phyloP scores from a whole-genome alignment of 2,113 vertebrate genomes.

The Hippocampus mohnikei region DNA sequence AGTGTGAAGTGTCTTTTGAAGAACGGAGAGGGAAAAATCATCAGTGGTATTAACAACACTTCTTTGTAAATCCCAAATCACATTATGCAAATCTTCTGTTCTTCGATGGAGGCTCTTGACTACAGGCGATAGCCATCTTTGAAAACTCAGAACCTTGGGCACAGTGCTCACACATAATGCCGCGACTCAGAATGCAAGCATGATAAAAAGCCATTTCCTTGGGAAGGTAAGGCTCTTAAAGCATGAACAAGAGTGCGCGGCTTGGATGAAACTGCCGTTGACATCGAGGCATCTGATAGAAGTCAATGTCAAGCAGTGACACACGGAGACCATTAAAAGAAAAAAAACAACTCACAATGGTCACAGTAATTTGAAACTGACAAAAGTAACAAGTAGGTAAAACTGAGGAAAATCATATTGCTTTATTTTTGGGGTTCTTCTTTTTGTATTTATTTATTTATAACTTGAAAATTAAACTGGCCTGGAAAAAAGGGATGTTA shows the following conservation, averaged over 20 bases:
- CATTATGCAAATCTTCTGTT: slow-evolving; percentile 64
- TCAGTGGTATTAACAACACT: slow-evolving; percentile 51
- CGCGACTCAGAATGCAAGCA: neutral
- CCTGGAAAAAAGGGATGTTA: no score
- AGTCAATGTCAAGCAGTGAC: neutral
- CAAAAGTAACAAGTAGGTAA: no score
- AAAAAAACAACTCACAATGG: no score
- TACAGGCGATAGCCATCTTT: slow-evolving; percentile 51
- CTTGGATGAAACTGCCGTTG: neutral
- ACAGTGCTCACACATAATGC: slow-evolving; percentile 2
- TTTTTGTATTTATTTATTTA: no score
- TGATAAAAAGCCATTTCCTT: neutral
- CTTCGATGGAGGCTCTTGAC: slow-evolving; percentile 51
- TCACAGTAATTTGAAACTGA: no score
- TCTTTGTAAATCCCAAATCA: slow-evolving; percentile 57
- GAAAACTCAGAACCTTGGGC: slow-evolving; percentile 14
- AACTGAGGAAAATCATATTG: no score
- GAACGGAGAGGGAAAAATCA: slow-evolving; percentile 48
- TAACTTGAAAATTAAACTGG: no score
- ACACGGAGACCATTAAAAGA: neutral
- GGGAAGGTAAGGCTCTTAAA: neutral
- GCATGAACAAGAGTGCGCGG: no score
- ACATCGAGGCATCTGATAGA: neutral
- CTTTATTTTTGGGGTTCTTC: no score
- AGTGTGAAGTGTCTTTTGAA: slow-evolving; percentile 35